Evolutionary conservation across 2,888 invertebrate genomes (phyloP).

Genomic region (Opisthograptis luteolata): DNA sequence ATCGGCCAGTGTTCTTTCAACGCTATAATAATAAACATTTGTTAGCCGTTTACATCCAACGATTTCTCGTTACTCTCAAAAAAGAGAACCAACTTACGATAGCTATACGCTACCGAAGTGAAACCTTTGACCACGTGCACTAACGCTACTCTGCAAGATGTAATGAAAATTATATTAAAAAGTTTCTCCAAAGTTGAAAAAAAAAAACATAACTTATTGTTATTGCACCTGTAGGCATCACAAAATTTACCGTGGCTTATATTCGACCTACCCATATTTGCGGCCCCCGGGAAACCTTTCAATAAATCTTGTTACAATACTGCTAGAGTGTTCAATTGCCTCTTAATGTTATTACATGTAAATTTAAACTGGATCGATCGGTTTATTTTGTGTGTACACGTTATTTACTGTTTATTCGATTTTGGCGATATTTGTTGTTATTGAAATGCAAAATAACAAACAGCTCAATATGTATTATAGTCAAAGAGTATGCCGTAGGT

Average conservation of each 20-base stretch:
- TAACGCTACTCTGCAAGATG: too few species aligned
- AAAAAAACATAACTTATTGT: conserved; percentile 31
- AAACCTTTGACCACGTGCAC: too few species aligned
- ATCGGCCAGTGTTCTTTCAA: too few species aligned
- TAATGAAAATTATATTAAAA: too few species aligned
- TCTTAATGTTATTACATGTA: conserved; percentile 29
- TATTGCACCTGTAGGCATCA: conserved; percentile 33
- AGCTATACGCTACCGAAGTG: too few species aligned
- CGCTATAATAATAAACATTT: too few species aligned
- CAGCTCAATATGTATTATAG: conserved; percentile 8
- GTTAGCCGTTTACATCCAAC: too few species aligned
- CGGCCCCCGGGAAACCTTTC: conserved; percentile 32
- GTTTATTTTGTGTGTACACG: conserved; percentile 15
- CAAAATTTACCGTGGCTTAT: conserved; percentile 36
- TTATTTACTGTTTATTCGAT: conserved; percentile 25
- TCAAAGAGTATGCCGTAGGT: conserved; percentile 14
- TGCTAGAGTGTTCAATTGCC: conserved; percentile 33
- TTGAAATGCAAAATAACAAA: conserved; percentile 8
- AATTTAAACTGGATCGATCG: conserved; percentile 27
- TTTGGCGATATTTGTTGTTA: conserved; percentile 15
- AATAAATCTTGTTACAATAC: conserved; percentile 39
- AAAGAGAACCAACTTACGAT: too few species aligned
- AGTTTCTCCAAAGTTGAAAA: conserved; percentile 8
- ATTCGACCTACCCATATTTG: conserved; percentile 34
- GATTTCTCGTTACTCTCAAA: too few species aligned